A percentile compares a stretch with the other conserved stretches of the same genome.
Evolutionary conservation across 2,888 invertebrate genomes (phyloP).

Genomic region (Xestoiulus laeticollis): DNA sequence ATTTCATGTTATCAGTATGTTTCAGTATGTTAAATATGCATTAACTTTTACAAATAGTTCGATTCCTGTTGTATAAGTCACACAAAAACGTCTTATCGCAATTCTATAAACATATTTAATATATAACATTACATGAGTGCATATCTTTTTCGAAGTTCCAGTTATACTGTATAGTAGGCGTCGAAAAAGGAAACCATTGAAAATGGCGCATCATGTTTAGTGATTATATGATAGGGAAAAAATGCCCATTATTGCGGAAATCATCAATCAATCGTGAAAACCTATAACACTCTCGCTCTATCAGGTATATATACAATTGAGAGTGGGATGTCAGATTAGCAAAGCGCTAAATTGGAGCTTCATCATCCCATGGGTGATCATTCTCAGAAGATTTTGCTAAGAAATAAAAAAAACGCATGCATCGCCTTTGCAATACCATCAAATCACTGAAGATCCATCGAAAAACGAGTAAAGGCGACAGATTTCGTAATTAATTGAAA

Average conservation of each 20-base stretch:
- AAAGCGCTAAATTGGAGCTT: background rate
- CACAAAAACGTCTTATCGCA: background rate
- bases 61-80: background rate
- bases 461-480: background rate
- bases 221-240: background rate
- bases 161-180: background rate
- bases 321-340: background rate
- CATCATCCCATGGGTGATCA: background rate
- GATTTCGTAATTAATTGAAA: background rate
- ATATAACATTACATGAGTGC: background rate
- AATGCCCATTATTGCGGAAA: conserved; percentile 13
- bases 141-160: background rate
- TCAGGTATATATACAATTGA: conserved; percentile 10
- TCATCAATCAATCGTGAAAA: conserved; percentile 14
- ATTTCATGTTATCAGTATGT: no score
- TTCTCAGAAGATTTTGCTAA: background rate
- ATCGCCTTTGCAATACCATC: background rate
- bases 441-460: background rate
- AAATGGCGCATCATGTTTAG: background rate
- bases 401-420: background rate
- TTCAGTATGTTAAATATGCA: no score
- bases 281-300: background rate
- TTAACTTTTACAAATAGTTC: no score
- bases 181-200: background rate
- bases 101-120: background rate